Base-by-base conservation (phyloP, 2,113 vertebrate species). In the Scolopax mira region DNA sequence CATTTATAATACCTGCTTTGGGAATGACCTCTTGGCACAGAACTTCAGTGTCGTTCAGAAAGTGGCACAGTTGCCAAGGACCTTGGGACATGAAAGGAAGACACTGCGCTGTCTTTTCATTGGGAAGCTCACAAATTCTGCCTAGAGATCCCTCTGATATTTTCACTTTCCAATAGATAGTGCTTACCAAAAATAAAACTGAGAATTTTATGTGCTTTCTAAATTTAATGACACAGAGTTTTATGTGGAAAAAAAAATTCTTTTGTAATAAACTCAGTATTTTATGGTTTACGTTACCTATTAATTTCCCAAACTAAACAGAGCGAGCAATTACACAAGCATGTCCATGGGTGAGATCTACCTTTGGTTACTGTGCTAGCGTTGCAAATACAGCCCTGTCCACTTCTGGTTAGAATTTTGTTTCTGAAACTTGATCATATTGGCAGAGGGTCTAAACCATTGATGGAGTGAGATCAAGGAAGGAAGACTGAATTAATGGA, bases 41-140 rank as follows among this genome's bases (percentile, higher is more conserved):
- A 86, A 51, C 55, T 94, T 90, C 5, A 2, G 55, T 39, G 54
- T 80, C 85, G 73, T 85, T 82, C 75, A 81, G 79, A 74, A 94
- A 81, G 83, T 1, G 6, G 61, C 25, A 84, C 19, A 37, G 49
- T 41, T 91, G 66, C 79, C 67, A 64, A 81, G 79, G 84, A 72
- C 58, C 37, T 79, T 44, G 72, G 48, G 52, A 57, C 64, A 18
- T 1, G 25, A 91, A 46, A 27, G 39, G 44, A 79, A 75, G 75
- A 31, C 41, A 24, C 66, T 70, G 57, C 57, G 48, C 89, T 75
- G 46, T 18, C 78, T 54, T 81, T 67, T 62, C 55, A 52, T 83
- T 81, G 73, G 81, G 46, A 95, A 79, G 69, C 87, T 94, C 84
- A 92, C 62, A 83, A 15, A 88, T 91, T 96, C 89, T 96, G 92